Evolutionary conservation across 1,140 invertebrate species (phyloP).

Genomic region (Campoletis sonorensis): DNA sequence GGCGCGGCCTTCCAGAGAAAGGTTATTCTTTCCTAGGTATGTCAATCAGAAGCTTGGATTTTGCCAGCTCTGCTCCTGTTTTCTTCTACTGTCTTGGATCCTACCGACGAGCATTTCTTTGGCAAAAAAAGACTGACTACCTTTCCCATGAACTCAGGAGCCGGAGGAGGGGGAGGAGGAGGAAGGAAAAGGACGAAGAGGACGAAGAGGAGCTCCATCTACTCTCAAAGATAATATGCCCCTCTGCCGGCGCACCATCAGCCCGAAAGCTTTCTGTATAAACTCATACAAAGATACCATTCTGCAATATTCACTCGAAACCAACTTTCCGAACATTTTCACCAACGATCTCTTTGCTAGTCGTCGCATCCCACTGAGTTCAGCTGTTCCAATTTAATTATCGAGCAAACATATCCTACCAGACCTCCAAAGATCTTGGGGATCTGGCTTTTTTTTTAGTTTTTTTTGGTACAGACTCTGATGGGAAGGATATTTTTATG

Average conservation of each 20-base stretch:
- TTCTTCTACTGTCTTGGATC: slow-evolving; percentile 16
- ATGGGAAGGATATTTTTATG: not conserved
- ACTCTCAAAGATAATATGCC: not conserved
- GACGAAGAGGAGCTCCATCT: not conserved
- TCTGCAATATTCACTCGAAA: slow-evolving; percentile 19
- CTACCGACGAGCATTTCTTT: not conserved
- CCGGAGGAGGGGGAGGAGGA: too few species aligned
- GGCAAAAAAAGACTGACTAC: slow-evolving; percentile 13
- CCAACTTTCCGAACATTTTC: slow-evolving; percentile 27
- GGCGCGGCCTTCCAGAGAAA: slow-evolving; percentile 31
- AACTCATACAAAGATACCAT: not conserved
- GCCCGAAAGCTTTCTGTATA: not conserved
- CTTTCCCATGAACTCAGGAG: not conserved
- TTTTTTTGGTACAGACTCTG: too few species aligned
- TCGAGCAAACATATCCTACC: slow-evolving; percentile 13
- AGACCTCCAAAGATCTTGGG: not conserved
- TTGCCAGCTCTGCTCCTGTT: slow-evolving; percentile 25
- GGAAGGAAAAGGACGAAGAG: too few species aligned
- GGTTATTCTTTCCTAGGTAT: slow-evolving; percentile 52
- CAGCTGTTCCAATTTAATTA: slow-evolving; percentile 36
- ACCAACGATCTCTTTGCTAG: not conserved
- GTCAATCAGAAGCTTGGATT: slow-evolving; percentile 50
- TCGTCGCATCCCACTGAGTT: not conserved
- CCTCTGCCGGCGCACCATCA: not conserved
- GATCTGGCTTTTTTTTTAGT: too few species aligned